These are phyloP conservation scores for Megaceryle alcyon DNA, from an alignment of 2,797 vertebrate genomes.

Conservation along the genomic window DNA sequence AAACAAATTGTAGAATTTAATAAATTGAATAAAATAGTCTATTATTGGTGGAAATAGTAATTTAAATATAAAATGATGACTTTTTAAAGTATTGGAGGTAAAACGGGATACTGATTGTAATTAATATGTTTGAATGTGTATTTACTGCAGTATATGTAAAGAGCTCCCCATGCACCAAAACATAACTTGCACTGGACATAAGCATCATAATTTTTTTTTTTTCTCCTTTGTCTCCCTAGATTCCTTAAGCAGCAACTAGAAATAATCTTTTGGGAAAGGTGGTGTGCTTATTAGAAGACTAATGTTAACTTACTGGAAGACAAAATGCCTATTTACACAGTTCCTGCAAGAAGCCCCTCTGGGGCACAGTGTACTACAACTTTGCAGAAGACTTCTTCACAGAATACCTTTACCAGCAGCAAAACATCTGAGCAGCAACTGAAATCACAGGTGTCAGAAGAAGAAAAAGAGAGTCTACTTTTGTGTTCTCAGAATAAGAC, in stretches of 20 bases:
- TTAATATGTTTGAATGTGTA: background rate
- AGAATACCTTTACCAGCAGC: background rate
- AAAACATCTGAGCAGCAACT: background rate
- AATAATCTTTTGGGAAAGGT: background rate
- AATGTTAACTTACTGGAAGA: background rate
- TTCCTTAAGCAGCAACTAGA: background rate
- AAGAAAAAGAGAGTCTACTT: conserved; percentile 39
- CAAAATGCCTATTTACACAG: conserved; percentile 65
- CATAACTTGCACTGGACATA: rapidly evolving
- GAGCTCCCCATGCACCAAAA: background rate
- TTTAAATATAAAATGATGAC: background rate
- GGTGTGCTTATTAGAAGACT: background rate
- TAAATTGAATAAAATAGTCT: background rate
- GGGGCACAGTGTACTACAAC: background rate
- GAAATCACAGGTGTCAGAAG: background rate
- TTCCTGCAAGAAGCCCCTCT: background rate
- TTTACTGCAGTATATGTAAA: background rate
- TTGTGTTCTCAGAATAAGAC: conserved; percentile 54
- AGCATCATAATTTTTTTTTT: background rate
- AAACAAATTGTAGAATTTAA: background rate
- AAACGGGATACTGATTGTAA: background rate
- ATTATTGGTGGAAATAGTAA: background rate
- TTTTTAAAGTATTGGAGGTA: background rate
- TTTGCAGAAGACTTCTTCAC: background rate
- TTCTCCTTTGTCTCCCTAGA: conserved; percentile 21